Base-by-base conservation (phyloP, 2,888 invertebrate genomes). In the Poecilus cupreus region DNA sequence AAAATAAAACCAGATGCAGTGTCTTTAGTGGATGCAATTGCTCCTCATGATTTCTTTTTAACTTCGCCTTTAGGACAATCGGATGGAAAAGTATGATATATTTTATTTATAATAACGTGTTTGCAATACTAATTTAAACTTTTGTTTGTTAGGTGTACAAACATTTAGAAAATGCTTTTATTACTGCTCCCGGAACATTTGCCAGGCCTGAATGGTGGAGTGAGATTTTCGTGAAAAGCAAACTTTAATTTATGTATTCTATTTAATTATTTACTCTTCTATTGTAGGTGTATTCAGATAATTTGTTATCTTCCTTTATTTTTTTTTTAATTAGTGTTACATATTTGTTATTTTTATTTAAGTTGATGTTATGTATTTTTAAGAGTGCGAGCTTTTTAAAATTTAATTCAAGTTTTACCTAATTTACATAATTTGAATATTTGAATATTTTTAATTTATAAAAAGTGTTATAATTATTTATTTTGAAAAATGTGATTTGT, bases 21-120 rank as follows among this genome's bases (percentile, higher is more conserved):
- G 0, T 87, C 94, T 0, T 90, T 98, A 37, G 94, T 93, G 0
- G 98, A 98, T 90, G 93, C 93, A 0, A 91, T 98, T 68, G 96
- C 97, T 0, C 97, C 97, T 0, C 94, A 96, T 0, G 98, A 98
- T 90, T 96, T 95, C 88, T 92, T 97, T 83, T 89, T 98, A 10
- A 94, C 95, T 86, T 97, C 97, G 0, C 93, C 95, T 0, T 91
- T 98, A 13, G 98, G 97, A 43, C 90, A 91, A 85, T 93, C 96
- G 4, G 96, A 97, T 89, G 98, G 98, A 87, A 92, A 95, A 92
- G 97, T 96, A 89, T 24, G 11, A 76, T 39, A 32, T 78, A 51
- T 6, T 32, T 2, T 60, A 24, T 60, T 60, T 60, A 26, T 39
- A 46, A 46, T 46, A 46, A 0, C 8, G 5, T 16, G 2, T 57